phyloP scores from a whole-genome alignment of 2,113 vertebrate genomes.

The Ardeotis arabs region DNA sequence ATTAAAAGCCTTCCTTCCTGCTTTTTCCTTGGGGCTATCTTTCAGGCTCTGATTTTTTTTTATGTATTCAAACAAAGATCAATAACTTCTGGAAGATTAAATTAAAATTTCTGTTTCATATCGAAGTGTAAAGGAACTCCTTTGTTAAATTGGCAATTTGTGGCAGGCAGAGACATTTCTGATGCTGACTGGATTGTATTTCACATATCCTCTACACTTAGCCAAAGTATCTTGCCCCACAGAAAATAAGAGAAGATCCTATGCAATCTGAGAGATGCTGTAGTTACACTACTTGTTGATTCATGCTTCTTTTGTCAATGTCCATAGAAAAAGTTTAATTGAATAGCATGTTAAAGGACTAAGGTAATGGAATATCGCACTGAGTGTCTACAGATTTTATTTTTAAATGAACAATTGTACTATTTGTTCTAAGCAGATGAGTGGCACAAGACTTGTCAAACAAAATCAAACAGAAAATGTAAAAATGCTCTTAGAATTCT shows the following conservation, averaged over 20 bases:
- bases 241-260: not conserved
- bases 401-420: not conserved
- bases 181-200: slow-evolving; percentile 61
- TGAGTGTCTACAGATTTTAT: too few relatives aligned
- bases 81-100: slow-evolving; percentile 62
- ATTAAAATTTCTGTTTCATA: slow-evolving; percentile 54
- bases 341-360: not conserved
- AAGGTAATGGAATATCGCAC: too few relatives aligned
- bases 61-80: slow-evolving; percentile 65
- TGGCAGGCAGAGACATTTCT: slow-evolving; percentile 15
- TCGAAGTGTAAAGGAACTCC: slow-evolving; percentile 8
- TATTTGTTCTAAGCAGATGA: not conserved
- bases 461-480: not conserved
- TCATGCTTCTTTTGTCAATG: not conserved
- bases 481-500: not conserved
- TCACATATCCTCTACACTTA: slow-evolving; percentile 55
- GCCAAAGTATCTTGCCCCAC: not conserved
- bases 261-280: not conserved
- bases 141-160: slow-evolving; percentile 25
- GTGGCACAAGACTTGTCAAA: not conserved
- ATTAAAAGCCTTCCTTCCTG: not conserved
- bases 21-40: not conserved
- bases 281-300: not conserved
- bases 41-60: not conserved
- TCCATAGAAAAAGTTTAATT: not conserved